Percentiles rank a stretch among this genome's conserved stretches.
phyloP scores from a whole-genome alignment of 2,113 vertebrate genomes.

The Peromyscus californicus region DNA sequence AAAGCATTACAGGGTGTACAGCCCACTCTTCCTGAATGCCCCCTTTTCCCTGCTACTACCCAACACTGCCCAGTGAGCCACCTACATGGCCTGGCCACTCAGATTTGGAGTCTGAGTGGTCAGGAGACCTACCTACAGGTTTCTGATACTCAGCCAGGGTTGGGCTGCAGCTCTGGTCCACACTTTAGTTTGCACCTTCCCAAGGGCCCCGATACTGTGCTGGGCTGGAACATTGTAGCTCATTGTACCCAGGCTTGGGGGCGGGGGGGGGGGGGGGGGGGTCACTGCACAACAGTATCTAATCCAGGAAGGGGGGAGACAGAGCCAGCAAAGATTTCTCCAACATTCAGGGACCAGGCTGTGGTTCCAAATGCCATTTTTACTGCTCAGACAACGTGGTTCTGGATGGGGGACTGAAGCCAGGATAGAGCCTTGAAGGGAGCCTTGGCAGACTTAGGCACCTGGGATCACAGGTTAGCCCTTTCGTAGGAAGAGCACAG shows the following conservation, averaged over 20 bases:
- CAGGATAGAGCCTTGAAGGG: neutral
- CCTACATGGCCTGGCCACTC: rapidly evolving
- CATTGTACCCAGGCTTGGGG: neutral
- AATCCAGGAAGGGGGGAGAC: neutral
- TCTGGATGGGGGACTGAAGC: neutral
- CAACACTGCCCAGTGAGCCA: neutral
- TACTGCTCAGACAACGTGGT: neutral
- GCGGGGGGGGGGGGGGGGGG: too few species aligned
- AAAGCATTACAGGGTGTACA: neutral
- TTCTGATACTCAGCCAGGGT: neutral
- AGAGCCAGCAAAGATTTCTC: neutral
- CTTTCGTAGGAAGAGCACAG: neutral
- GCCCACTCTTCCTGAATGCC: neutral
- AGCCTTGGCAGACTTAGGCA: neutral
- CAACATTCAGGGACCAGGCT: neutral
- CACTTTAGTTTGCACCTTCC: neutral
- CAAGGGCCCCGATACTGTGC: neutral
- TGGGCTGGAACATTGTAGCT: neutral
- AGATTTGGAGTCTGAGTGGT: neutral
- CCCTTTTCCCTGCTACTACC: neutral
- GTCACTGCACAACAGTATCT: neutral
- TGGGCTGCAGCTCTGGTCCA: neutral
- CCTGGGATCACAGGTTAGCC: neutral
- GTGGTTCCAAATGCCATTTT: neutral
- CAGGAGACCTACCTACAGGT: neutral